Base-by-base conservation (phyloP, 2,113 vertebrate genomes). In the Noturus placidus region DNA sequence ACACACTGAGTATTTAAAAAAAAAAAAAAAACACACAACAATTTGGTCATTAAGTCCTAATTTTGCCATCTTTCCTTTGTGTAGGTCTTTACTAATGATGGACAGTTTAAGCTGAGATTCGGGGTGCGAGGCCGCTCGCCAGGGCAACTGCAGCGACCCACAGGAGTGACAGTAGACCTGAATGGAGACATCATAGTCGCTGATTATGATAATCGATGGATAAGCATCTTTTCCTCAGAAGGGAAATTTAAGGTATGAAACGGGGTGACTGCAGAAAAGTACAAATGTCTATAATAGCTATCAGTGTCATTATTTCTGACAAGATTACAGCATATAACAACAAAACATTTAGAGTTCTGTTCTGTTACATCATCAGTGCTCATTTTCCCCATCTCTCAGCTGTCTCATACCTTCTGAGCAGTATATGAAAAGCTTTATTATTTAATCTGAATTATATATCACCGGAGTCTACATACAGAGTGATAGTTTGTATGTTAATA, bases 181-280 rank as follows among this genome's bases (percentile, higher is more conserved):
- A 97, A 97, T 0, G 98, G 98, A 2, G 98, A 99, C 93, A 97
- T 99, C 83, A 97, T 99, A 5, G 96, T 99, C 14, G 97, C 98
- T 0, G 98, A 99, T 92, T 99, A 99, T 2, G 98, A 99, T 96
- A 99, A 99, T 93, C 96, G 97, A 92, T 99, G 98, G 98, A 97
- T 99, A 94, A 99, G 97, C 92, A 97, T 99, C 92, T 99, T 99
- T 92, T 97, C 97, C 1, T 94, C 97, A 0, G 98, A 99, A 81
- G 98, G 98, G 80, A 99, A 99, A 92, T 99, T 99, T 92, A 99
- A 99, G 97, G 98, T 99, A 89, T 94, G 88, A 25, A 7, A 54
- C n/a, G 35, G 6, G 1, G 0, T 19, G 7, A 30, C 19, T 25
- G n/a, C 65, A 57, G n/a, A 42, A 17, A 57, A 42, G 22, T 6